Percentiles rank a stretch among this genome's conserved stretches.
Conservation (phyloP, 2,888 invertebrate genomes). For the Ommatoiulus sabulosus region DNA sequence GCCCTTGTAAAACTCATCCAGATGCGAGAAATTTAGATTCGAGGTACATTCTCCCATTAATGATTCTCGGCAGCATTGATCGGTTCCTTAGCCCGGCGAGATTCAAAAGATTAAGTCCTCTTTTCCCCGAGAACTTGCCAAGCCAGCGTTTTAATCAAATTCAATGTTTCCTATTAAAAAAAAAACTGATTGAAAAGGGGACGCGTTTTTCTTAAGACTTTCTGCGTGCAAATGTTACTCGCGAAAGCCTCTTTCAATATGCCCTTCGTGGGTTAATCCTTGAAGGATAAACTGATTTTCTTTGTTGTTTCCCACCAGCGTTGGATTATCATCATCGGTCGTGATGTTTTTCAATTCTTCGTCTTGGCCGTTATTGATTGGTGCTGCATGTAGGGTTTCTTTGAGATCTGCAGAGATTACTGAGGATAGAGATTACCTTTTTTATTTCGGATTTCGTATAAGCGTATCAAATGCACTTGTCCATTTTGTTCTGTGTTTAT, state of each 20-base stretch:
- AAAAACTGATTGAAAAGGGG: not conserved
- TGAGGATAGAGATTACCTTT: not conserved
- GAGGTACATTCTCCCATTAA: not conserved
- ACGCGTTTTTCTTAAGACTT: not conserved
- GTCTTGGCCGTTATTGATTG: not conserved
- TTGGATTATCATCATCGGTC: not conserved
- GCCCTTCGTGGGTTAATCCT: not conserved
- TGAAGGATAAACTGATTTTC: not conserved
- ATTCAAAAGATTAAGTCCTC: not conserved
- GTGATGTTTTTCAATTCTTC: not conserved
- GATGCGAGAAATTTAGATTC: not conserved
- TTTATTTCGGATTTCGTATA: not conserved
- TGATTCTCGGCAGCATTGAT: not conserved
- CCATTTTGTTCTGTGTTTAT: too few relatives aligned
- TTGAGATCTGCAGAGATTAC: not conserved
- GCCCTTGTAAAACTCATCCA: not conserved
- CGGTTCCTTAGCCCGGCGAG: not conserved
- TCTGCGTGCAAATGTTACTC: not conserved
- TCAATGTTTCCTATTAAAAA: not conserved
- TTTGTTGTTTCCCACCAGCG: not conserved
- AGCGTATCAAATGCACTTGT: not conserved
- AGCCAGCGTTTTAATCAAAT: not conserved
- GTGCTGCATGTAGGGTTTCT: not conserved
- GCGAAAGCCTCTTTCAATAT: not conserved
- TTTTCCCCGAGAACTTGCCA: not conserved